A percentile compares a stretch with the other conserved stretches of the same genome.
These are phyloP conservation scores for Nasonovia ribisnigri DNA, from an alignment of 2,888 invertebrate species.

Conservation along the genomic window DNA sequence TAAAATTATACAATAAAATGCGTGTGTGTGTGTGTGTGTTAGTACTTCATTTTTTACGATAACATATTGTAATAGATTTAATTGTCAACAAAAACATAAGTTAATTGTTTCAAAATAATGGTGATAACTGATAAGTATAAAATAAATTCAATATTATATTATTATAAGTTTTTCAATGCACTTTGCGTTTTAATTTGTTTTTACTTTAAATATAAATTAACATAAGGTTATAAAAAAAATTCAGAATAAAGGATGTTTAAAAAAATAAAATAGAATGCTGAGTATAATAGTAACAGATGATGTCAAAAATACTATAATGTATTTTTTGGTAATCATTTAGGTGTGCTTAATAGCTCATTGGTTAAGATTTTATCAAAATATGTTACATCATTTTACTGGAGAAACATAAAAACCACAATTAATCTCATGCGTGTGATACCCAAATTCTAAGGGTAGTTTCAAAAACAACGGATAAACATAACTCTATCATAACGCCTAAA, in stretches of 20 bases:
- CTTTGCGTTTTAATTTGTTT: background rate
- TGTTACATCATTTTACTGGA: background rate
- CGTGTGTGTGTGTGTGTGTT: background rate
- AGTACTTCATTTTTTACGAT: too few relatives aligned
- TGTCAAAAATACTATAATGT: background rate
- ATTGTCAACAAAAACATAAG: too few relatives aligned
- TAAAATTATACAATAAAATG: too few relatives aligned
- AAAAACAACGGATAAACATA: background rate
- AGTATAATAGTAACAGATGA: background rate
- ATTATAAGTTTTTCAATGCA: background rate
- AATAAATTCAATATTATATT: background rate
- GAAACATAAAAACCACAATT: background rate
- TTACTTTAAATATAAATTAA: background rate
- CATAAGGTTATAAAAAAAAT: background rate
- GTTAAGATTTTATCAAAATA: background rate
- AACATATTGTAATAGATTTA: too few relatives aligned
- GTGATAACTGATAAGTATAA: background rate
- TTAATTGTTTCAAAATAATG: background rate
- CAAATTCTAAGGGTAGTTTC: slow-evolving; percentile 1
- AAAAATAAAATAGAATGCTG: background rate
- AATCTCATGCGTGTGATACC: background rate
- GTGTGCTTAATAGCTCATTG: background rate
- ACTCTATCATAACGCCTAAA: background rate
- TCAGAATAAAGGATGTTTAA: background rate
- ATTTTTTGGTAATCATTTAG: too few relatives aligned